Conservation (phyloP, 2,113 vertebrate genomes). For the Cyrtonyx montezumae region DNA sequence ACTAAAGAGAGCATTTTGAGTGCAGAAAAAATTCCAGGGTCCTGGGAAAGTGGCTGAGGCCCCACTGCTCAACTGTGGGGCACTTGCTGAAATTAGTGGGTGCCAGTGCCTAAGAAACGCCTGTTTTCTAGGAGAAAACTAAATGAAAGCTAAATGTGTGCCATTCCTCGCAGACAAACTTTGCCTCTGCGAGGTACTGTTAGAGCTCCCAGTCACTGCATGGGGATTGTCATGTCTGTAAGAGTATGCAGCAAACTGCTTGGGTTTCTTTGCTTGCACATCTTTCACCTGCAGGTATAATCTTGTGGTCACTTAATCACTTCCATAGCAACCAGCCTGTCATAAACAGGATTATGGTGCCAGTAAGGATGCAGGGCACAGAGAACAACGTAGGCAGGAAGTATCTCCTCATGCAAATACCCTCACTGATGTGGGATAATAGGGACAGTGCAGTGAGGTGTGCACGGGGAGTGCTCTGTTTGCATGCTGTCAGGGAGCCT, state of each 20-base stretch:
- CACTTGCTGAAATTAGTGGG: neutral
- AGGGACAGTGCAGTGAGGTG: accelerated
- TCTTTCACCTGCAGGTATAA: conserved; percentile 1
- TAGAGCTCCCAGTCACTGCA: neutral
- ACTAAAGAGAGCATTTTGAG: neutral
- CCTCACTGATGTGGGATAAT: accelerated
- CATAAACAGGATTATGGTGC: neutral
- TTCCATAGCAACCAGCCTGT: neutral
- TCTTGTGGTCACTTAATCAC: neutral
- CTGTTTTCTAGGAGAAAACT: neutral
- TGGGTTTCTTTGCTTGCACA: neutral
- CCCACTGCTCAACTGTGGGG: neutral
- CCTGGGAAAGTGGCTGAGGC: neutral
- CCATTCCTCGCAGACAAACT: neutral
- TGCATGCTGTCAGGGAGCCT: accelerated
- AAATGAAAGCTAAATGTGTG: neutral
- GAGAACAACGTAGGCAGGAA: neutral
- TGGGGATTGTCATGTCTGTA: neutral
- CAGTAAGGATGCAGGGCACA: neutral
- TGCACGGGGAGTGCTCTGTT: neutral
- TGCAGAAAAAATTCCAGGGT: neutral
- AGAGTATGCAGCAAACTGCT: neutral
- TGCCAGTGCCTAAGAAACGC: neutral
- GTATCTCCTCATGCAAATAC: neutral
- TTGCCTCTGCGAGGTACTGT: neutral